Evolutionary conservation across 2,888 invertebrate genomes (phyloP), one percentile per base, ranked within the genome.

Genomic region (Podotricha telesiphe): DNA sequence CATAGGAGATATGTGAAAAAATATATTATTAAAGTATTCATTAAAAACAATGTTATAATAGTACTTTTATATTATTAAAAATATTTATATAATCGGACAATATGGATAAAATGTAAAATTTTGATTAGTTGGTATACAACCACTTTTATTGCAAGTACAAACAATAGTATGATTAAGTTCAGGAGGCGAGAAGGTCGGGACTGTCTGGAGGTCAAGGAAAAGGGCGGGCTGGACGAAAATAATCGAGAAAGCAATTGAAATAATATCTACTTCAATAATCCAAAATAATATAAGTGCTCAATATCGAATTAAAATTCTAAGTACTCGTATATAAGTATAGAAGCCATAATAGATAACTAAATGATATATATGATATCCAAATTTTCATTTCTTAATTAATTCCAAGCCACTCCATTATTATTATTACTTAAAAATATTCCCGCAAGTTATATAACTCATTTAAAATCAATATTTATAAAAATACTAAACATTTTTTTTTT

Each of bases 141-240:
- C 17, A 47, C 34, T 28, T 67, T 61, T 67, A 69, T 45, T 63
- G 58, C 68, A 66, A 66, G 62, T 66, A 62, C 66, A 67, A 70
- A 70, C 68, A 61, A 65, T 65, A 65, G 62, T 62, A 55, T 56
- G 63, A 69, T 62, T 68, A 64, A 66, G 64, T 71, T 69, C 69
- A 69, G 71, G 63, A 73, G 75, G 70, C 72, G 73, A 71, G 71
- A 69, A 74, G 75, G 76, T 75, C 73, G 74, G n/a, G n/a, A 70
- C 77, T 74, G 91, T 91, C 91, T 91, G 78, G 91, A 91, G 91
- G 91, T 86, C 90, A 81, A 72, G 68, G 74, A 78, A 81, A 73
- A 74, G 74, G 70, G 67, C 70, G 48, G 64, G 72, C 61, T 53
- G 66, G 62, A 40, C 47, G 58, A 42, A 48, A 42, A 50, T 63